Base-by-base conservation (phyloP, 2,797 vertebrate species). In the Mallotus villosus region DNA sequence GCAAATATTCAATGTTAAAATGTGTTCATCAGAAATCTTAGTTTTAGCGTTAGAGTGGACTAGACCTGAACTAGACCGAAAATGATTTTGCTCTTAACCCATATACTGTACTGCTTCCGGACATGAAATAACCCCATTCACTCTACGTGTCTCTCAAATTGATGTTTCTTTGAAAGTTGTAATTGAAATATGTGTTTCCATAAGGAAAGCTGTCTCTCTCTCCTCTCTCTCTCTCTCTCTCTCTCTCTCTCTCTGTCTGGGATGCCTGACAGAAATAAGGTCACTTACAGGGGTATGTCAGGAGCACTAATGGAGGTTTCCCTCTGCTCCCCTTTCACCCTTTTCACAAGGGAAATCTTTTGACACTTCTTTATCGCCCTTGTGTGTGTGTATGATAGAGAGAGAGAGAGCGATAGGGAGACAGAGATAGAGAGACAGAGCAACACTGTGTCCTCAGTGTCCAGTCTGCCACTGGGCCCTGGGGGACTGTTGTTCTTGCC, bases 221-320 rank as follows among this genome's bases (percentile, higher is more conserved):
- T 53, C 51, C 16, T 53, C 16, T 19, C 51, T 53, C 51, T 53
- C 51, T 53, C 16, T 53, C 16, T 53, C 51, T 53, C 19, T 53
- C 51, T n/a, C 17, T 53, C 51, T 64, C 17, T 64, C 17, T 64
- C 17, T 64, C 27, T 68, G 14, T 68, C 17, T 32, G 55, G 37
- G 32, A 24, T 59, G 53, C 60, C 4, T 3, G 53, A 76, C 76
- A 77, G 74, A 77, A 90, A 85, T 78, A 84, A 87, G 89, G 89
- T 87, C 88, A 89, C 71, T 82, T 75, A 84, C 82, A 77, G 69
- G 78, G 67, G 81, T 76, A 73, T 81, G 72, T 82, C 78, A 77
- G 63, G 76, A 78, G 72, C 63, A 71, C 78, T 85, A 77, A 84
- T 83, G 67, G 81, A 89, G 71, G 75, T 82, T 72, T 83, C 76